These are phyloP conservation scores for Arge pagana DNA, from an alignment of 2,888 invertebrate genomes.

Conservation along the genomic window DNA sequence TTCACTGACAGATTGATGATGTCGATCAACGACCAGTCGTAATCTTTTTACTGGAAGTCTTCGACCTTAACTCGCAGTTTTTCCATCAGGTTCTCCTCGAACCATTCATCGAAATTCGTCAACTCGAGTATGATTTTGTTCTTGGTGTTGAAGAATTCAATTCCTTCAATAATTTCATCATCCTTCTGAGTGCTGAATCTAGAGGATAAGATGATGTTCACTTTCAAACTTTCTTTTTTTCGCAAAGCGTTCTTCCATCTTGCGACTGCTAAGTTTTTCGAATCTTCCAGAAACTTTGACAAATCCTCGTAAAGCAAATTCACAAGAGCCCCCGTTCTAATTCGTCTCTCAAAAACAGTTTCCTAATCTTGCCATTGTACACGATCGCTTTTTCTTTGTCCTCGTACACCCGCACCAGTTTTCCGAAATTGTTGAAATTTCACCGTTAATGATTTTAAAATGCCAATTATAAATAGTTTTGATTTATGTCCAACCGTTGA, in stretches of 20 bases:
- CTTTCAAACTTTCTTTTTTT: conserved; percentile 5
- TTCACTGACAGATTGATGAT: no score
- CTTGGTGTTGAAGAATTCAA: conserved; percentile 33
- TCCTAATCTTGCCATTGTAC: conserved; percentile 5
- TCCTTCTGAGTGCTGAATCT: conserved; percentile 11
- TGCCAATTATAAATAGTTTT: background rate
- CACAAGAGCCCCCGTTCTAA: conserved; percentile 7
- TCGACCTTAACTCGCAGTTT: conserved; percentile 30
- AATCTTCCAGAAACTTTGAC: conserved; percentile 5
- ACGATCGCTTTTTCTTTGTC: conserved; percentile 1
- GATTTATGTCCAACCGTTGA: background rate
- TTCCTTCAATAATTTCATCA: conserved; percentile 16
- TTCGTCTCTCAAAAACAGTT: conserved; percentile 11
- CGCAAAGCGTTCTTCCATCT: background rate
- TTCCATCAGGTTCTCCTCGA: conserved; percentile 23
- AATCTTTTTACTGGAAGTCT: conserved; percentile 35
- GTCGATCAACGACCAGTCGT: conserved; percentile 33
- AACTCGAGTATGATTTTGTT: conserved; percentile 28
- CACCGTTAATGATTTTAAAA: background rate
- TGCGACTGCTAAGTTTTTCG: background rate
- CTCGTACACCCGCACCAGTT: background rate
- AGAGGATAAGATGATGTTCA: conserved; percentile 10
- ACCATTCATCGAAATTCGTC: conserved; percentile 31
- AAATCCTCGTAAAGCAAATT: conserved; percentile 15
- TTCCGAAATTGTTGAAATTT: background rate